These are phyloP conservation scores for Diadromus collaris DNA, from an alignment of 2,888 invertebrate species.

Conservation along the genomic window DNA sequence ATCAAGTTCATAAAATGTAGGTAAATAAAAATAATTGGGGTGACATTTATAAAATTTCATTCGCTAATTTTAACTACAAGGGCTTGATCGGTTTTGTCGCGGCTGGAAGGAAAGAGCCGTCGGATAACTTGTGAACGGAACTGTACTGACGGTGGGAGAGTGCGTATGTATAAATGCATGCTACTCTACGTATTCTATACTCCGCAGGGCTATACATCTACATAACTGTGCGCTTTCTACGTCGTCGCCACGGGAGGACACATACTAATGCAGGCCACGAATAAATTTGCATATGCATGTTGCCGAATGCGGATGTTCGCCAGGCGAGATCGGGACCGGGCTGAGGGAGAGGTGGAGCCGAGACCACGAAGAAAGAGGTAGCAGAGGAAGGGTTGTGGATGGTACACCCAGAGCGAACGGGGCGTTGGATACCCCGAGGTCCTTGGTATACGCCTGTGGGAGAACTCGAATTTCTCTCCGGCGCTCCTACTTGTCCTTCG, in stretches of 20 bases:
- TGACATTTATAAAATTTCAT: background rate
- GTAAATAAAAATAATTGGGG: background rate
- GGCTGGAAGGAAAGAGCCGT: background rate
- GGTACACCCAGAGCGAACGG: constrained; percentile 21
- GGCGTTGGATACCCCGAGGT: background rate
- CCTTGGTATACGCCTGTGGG: constrained; percentile 11
- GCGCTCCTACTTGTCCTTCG: constrained; percentile 11
- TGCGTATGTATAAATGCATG: constrained; percentile 51
- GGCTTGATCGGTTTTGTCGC: background rate
- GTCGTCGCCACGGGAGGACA: constrained; percentile 68
- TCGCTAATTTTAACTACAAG: background rate
- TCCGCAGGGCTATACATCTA: constrained; percentile 36
- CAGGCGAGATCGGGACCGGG: constrained; percentile 27
- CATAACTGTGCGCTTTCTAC: constrained; percentile 61
- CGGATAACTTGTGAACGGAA: constrained; percentile 16
- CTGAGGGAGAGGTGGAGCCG: constrained; percentile 38
- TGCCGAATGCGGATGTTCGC: constrained; percentile 73
- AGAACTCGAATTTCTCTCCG: constrained; percentile 6
- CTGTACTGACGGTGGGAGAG: constrained; percentile 40
- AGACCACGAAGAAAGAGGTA: constrained; percentile 37
- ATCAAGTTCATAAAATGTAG: background rate
- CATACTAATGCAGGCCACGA: constrained; percentile 75
- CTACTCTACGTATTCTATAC: constrained; percentile 40
- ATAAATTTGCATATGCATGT: constrained; percentile 80
- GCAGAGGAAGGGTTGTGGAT: constrained; percentile 1